Conservation (phyloP, 2,888 invertebrate genomes). For the Pogonocherus hispidulus region DNA sequence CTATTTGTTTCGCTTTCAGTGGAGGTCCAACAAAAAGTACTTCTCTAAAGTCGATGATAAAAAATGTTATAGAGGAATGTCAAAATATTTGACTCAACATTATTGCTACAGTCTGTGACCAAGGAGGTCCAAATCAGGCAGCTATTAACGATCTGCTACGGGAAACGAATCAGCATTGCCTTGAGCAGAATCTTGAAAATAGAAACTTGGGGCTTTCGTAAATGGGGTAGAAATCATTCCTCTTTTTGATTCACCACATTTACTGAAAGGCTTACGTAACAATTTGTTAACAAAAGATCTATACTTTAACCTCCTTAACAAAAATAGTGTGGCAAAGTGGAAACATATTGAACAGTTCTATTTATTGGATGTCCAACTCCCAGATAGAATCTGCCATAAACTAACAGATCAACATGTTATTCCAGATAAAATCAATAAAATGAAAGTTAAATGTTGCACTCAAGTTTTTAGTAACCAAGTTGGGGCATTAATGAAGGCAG, state of each 20-base stretch:
- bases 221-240: constrained; percentile 29
- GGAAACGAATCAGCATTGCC: constrained; percentile 16
- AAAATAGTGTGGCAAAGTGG: constrained; percentile 36
- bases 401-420: constrained; percentile 15
- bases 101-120: constrained; percentile 46
- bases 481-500: neutral
- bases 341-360: constrained; percentile 42
- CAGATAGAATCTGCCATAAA: constrained; percentile 1
- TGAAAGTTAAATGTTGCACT: constrained; percentile 15
- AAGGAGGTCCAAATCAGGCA: constrained; percentile 32
- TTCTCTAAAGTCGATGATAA: constrained; percentile 18
- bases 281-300: constrained; percentile 43
- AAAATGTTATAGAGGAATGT: constrained; percentile 9
- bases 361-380: constrained; percentile 14
- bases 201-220: constrained; percentile 34
- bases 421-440: constrained; percentile 7
- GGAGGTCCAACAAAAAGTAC: constrained; percentile 13
- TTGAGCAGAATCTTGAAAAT: constrained; percentile 24
- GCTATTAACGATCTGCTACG: constrained; percentile 25
- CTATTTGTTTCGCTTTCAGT: constrained; percentile 15
- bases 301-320: constrained; percentile 22
- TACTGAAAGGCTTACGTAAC: constrained; percentile 45
- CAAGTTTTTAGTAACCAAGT: constrained; percentile 18
- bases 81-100: constrained; percentile 40
- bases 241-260: constrained; percentile 42